Percentiles rank a stretch among this genome's conserved stretches.
Evolutionary conservation across 2,113 vertebrate genomes (phyloP).

Genomic region (Eublepharis macularius): DNA sequence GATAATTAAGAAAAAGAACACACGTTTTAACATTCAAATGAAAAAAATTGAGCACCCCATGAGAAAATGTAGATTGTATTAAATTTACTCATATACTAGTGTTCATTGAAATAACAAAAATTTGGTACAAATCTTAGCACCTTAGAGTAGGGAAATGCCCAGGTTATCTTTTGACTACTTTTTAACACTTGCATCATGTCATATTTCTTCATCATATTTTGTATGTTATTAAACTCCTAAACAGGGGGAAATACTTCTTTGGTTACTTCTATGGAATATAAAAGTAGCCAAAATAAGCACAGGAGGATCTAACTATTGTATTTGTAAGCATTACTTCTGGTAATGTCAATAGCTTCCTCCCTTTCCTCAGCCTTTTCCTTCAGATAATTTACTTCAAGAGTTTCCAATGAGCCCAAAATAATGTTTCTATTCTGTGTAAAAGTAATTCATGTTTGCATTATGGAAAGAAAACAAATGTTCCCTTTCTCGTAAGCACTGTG

Average conservation of each 20-base stretch:
- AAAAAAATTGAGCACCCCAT: no score
- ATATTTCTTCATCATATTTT: slow-evolving; percentile 6
- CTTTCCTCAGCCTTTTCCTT: slow-evolving; percentile 44
- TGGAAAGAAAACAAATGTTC: slow-evolving; percentile 29
- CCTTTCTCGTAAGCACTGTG: slow-evolving; percentile 48
- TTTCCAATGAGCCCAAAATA: slow-evolving; percentile 59
- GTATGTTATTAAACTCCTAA: slow-evolving; percentile 27
- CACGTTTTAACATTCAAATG: no score
- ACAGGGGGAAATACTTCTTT: slow-evolving; percentile 25
- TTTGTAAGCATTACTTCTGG: slow-evolving; percentile 41
- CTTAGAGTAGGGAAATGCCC: slow-evolving; percentile 45
- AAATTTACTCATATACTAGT: not conserved
- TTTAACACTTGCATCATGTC: slow-evolving; percentile 28
- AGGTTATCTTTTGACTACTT: slow-evolving; percentile 38
- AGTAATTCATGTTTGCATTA: slow-evolving; percentile 62
- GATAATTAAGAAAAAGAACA: no score
- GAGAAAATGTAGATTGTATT: not conserved
- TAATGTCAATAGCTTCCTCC: slow-evolving; percentile 44
- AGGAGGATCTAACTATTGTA: slow-evolving; percentile 42
- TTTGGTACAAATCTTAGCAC: slow-evolving; percentile 51
- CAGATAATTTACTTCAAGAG: slow-evolving; percentile 44
- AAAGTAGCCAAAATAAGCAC: slow-evolving; percentile 41
- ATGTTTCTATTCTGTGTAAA: slow-evolving; percentile 40
- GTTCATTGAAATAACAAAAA: slow-evolving; percentile 30
- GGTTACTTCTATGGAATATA: slow-evolving; percentile 19